Evolutionary conservation across 1,140 invertebrate species (phyloP).

Genomic region (Lucilia sericata): DNA sequence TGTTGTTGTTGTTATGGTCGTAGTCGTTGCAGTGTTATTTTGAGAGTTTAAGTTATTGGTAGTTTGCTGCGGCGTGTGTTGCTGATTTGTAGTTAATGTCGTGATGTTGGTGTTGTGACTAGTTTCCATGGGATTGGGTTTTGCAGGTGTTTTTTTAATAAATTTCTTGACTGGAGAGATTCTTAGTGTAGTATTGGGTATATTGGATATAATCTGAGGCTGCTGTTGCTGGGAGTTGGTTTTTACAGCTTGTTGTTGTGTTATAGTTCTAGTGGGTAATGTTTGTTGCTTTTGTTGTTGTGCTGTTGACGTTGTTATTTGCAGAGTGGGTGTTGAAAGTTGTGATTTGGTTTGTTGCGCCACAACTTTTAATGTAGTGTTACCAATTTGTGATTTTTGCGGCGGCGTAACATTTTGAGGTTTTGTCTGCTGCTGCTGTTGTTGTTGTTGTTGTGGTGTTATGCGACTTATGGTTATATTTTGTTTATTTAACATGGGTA

Average conservation of each 20-base stretch:
- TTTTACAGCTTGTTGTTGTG: constrained; percentile 12
- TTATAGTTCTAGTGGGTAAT: constrained; percentile 33
- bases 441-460: constrained; percentile 46
- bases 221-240: background rate
- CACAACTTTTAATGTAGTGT: constrained; percentile 41
- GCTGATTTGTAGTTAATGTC: constrained; percentile 44
- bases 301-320: constrained; percentile 38
- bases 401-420: no score
- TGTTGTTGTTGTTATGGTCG: constrained; percentile 29
- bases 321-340: background rate
- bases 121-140: constrained; percentile 21
- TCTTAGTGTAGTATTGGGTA: constrained; percentile 36
- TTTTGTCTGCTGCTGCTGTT: constrained; percentile 29
- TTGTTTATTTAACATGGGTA: constrained; percentile 60
- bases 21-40: background rate
- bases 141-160: constrained; percentile 32
- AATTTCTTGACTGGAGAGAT: constrained; percentile 22
- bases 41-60: no score
- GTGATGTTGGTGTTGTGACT: constrained; percentile 31
- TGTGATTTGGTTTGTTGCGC: constrained; percentile 16
- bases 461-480: constrained; percentile 64
- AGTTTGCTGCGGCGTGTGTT: background rate
- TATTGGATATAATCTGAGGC: constrained; percentile 42
- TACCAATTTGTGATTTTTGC: constrained; percentile 43
- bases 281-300: constrained; percentile 46